Conservation (phyloP, 2,888 invertebrate species). For the Drosophila helvetica region DNA sequence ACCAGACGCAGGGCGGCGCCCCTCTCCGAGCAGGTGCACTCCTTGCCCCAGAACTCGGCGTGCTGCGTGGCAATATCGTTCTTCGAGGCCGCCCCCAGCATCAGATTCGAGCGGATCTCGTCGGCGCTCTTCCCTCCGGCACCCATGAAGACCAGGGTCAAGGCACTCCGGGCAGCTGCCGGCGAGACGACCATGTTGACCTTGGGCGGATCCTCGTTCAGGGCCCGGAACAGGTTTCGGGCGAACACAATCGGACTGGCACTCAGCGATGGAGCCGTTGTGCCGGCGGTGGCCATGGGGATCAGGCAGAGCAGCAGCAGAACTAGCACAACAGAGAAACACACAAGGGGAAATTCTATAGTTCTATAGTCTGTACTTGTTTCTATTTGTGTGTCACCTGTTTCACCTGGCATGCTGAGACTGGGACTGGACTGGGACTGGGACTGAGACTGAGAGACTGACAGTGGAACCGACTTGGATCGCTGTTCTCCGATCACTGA, state of each 20-base stretch:
- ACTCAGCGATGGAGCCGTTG: constrained; percentile 29
- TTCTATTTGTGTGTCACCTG: constrained; percentile 4
- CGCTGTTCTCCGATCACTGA: background rate
- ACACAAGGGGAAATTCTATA: too few relatives aligned
- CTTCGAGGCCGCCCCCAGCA: constrained; percentile 51
- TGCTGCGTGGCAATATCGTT: constrained; percentile 59
- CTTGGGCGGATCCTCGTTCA: constrained; percentile 32
- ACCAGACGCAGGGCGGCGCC: constrained; percentile 85
- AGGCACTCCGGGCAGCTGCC: constrained; percentile 87
- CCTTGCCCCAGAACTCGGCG: constrained; percentile 48
- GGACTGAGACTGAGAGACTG: constrained; percentile 7
- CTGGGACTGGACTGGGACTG: background rate
- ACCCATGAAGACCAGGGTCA: constrained; percentile 89
- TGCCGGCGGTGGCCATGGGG: constrained; percentile 53
- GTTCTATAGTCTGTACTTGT: too few relatives aligned
- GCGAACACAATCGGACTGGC: constrained; percentile 52
- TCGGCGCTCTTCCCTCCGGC: constrained; percentile 84
- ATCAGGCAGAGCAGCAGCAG: constrained; percentile 14
- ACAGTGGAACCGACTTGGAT: constrained; percentile 4
- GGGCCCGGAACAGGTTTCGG: constrained; percentile 52
- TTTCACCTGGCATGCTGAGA: constrained; percentile 35
- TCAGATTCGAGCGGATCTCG: constrained; percentile 55
- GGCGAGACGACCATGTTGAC: constrained; percentile 54
- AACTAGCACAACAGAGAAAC: too few relatives aligned
- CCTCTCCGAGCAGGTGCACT: constrained; percentile 52